Evolutionary conservation across 2,113 vertebrate genomes (phyloP), one percentile per base, ranked within the genome.

Genomic region (Sturnus vulgaris): DNA sequence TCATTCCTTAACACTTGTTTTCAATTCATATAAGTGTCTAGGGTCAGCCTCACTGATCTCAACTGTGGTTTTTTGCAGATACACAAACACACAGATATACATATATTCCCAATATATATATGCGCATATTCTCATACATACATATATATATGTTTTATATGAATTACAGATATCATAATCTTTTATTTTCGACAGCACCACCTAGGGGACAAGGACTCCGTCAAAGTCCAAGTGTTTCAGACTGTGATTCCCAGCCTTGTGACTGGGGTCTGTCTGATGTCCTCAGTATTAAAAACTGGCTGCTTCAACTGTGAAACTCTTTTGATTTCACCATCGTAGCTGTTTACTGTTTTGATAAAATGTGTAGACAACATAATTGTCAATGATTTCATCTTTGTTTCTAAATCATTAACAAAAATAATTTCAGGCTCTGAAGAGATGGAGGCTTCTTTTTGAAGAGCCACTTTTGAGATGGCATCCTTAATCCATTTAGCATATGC

Each of bases 111-210:
- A 66, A 40, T 6, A 37, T 21, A 49, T 17, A 44, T 49, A 37
- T 37, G 9, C 9, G 3, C 11, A 59, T 35, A 52, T 24, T 79
- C 31, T 55, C n/a, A 76, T 31, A n/a, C 7, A 15, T 9, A 27
- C 2, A 61, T 11, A 37, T 16, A 28, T 2, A 15, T 35, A 21
- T n/a, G 49, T 13, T 37, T 37, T 37, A n/a, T 10, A 61, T 21
- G 6, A 82, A 82, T 35, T 1, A 61, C 2, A 18, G 75, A 31
- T 49, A 65, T 21, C 11, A 76, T 10, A 33, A 71, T 31, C 11
- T 60, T 65, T 88, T 88, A 80, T 83, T 59, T 96, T 94, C 66
- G 27, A 88, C 47, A 95, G 92, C 82, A 93, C 53, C 82, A 90
- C 66, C 44, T 80, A 82, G 85, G 65, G 82, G 76, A 88, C 55